These are phyloP conservation scores for Mechanitis mazaeus DNA, from an alignment of 2,888 invertebrate genomes.

Conservation along the genomic window DNA sequence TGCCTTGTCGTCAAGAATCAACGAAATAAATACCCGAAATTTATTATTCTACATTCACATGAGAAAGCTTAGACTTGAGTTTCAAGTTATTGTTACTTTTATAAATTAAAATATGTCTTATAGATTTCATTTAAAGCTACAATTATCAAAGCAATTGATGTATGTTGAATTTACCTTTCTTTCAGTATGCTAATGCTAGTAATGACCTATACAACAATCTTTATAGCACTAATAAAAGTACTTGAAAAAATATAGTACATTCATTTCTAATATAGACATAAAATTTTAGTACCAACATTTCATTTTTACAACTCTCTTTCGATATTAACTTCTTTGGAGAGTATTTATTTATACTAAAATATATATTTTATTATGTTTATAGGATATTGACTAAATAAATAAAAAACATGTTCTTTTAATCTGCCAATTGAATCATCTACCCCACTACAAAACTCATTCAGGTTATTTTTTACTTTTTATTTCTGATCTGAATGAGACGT, in stretches of 20 bases:
- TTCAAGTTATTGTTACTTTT: constrained; percentile 38
- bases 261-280: constrained; percentile 22
- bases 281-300: constrained; percentile 19
- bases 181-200: neutral
- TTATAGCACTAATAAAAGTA: constrained; percentile 2
- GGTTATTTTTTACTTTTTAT: constrained; percentile 14
- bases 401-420: neutral
- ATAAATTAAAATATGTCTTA: neutral
- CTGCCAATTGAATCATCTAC: neutral
- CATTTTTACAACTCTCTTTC: constrained; percentile 21
- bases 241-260: constrained; percentile 15
- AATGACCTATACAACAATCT: neutral
- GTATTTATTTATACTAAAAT: constrained; percentile 6
- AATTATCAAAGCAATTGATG: neutral
- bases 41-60: constrained; percentile 52
- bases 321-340: constrained; percentile 14
- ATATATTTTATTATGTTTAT: constrained; percentile 6
- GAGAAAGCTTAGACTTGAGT: constrained; percentile 49
- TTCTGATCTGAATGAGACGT: constrained; percentile 29
- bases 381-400: neutral
- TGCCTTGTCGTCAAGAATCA: constrained; percentile 28
- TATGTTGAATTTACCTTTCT: neutral
- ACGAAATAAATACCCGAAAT: constrained; percentile 41
- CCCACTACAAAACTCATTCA: constrained; percentile 11
- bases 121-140: too few species aligned